Base-by-base conservation (phyloP, 2,797 vertebrate species). In the Channa striata region DNA sequence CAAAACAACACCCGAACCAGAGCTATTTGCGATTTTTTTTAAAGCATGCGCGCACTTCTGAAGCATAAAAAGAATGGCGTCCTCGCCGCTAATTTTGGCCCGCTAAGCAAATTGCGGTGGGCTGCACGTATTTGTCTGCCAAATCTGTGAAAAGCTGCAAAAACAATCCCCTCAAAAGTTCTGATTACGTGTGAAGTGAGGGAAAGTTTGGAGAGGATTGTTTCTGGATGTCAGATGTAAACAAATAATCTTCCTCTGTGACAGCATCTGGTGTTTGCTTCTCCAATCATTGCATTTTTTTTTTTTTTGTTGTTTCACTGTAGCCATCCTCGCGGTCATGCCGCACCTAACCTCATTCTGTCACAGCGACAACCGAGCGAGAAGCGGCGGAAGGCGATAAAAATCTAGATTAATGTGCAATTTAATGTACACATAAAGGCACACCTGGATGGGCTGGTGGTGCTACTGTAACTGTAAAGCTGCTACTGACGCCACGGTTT, bases 381-480 rank as follows among this genome's bases (percentile, higher is more conserved):
- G 82, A n/a, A 83, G 74, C n/a, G 44, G 53, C 12, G 59, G 48
- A 70, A 76, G 75, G 85, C 57, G 66, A 81, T 85, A 87, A 86
- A 90, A 86, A 79, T 66, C 73, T 13, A 81, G 87, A 87, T 89
- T 89, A 88, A 88, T 90, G 87, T 83, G 62, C 77, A 79, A 72
- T 88, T 91, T 92, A 89, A 86, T 88, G 90, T 80, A 81, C 69
- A 81, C 84, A 91, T 92, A 91, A 91, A 91, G 52, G 57, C 82
- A 87, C 91, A 93, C 82, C 91, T 91, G 92, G 88, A 73, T 68
- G 44, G 48, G 70, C 78, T 79, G 68, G 39, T 68, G 68, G 43
- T 25, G 60, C 49, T 72, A 47, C 77, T 77, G 73, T 81, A 76
- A 57, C 78, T 60, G 46, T 52, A 74, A 50, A 57, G 59, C 53